Percentiles rank a stretch among this genome's conserved stretches.
Conservation (phyloP, 2,888 invertebrate species). For the Callosobruchus maculatus region DNA sequence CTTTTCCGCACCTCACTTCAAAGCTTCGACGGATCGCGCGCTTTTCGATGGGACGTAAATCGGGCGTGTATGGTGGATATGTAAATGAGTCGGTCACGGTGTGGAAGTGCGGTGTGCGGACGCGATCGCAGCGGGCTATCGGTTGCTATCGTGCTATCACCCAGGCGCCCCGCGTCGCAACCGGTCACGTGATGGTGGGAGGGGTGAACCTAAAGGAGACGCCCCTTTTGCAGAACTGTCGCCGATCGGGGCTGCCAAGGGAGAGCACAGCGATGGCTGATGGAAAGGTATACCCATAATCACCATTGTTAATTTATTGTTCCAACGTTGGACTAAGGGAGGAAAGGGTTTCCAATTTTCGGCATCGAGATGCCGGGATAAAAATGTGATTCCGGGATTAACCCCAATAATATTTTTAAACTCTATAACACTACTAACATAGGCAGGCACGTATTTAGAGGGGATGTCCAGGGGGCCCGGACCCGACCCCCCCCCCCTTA, state of each 20-base stretch:
- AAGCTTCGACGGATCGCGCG: conserved; percentile 6
- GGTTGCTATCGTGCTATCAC: neutral
- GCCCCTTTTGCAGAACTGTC: neutral
- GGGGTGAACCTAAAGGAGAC: neutral
- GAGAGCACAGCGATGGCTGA: neutral
- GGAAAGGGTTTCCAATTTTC: too few relatives aligned
- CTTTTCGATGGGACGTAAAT: neutral
- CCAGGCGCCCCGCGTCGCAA: neutral
- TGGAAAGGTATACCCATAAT: neutral
- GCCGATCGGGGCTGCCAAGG: neutral
- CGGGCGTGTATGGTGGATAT: neutral
- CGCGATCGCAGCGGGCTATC: neutral
- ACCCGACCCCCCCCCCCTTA: too few relatives aligned
- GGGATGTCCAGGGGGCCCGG: too few relatives aligned
- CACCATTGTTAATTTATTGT: too few relatives aligned
- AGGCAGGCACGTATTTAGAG: too few relatives aligned
- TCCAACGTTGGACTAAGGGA: too few relatives aligned
- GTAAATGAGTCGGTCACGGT: neutral
- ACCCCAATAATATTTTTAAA: too few relatives aligned
- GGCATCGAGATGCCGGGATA: too few relatives aligned
- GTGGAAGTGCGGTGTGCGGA: neutral
- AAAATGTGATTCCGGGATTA: too few relatives aligned
- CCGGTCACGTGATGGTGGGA: neutral
- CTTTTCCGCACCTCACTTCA: conserved; percentile 6
- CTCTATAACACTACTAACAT: too few relatives aligned